Evolutionary conservation across 2,888 invertebrate species (phyloP).

Genomic region (Volucella bombylans): DNA sequence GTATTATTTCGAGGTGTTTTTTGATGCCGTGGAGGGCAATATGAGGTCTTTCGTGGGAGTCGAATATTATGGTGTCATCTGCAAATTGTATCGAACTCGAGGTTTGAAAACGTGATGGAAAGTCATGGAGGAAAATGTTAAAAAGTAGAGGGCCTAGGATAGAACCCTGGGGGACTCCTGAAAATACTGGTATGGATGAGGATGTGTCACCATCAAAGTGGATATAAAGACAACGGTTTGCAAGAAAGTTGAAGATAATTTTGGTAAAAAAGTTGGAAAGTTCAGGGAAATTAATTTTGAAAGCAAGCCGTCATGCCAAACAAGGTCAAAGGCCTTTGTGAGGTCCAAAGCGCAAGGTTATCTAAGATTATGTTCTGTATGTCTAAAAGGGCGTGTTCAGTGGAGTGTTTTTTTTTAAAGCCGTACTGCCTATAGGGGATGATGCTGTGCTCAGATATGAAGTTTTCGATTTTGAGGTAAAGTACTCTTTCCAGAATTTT

Average conservation of each 20-base stretch:
- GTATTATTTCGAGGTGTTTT: not conserved
- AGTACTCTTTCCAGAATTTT: too few relatives aligned
- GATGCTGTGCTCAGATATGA: too few relatives aligned
- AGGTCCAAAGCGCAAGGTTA: too few relatives aligned
- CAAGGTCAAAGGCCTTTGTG: too few relatives aligned
- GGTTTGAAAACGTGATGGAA: not conserved
- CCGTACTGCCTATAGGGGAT: too few relatives aligned
- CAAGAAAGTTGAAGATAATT: not conserved
- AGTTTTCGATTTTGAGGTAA: too few relatives aligned
- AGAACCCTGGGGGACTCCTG: constrained; percentile 3
- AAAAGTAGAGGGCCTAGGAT: not conserved
- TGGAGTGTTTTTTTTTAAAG: too few relatives aligned
- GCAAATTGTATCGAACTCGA: not conserved
- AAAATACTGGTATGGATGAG: not conserved
- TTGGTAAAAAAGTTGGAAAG: too few relatives aligned
- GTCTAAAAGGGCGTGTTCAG: too few relatives aligned
- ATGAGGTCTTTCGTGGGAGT: constrained; percentile 3
- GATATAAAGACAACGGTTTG: not conserved
- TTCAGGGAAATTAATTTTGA: not conserved
- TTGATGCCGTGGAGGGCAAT: not conserved
- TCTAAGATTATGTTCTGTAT: too few relatives aligned
- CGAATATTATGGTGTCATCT: constrained; percentile 5
- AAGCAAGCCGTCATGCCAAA: not conserved
- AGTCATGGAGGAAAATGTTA: constrained; percentile 2
- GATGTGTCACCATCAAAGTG: not conserved